phyloP scores from a whole-genome alignment of 1,140 invertebrate species.

The Cotesia glomerata region DNA sequence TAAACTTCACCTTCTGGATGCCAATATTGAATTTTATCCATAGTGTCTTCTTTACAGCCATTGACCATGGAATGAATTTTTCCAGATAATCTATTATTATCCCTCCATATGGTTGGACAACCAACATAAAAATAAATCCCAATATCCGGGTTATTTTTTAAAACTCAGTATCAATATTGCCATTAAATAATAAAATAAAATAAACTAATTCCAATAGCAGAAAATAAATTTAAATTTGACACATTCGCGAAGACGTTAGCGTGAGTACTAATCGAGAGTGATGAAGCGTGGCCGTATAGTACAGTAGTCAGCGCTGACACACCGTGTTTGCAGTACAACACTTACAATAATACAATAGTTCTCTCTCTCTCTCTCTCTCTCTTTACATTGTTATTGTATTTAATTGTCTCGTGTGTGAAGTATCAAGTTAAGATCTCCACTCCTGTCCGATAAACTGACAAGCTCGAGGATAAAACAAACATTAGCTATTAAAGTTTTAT shows the following conservation, averaged over 20 bases:
- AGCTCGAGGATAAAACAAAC: too few species aligned
- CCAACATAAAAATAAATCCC: neutral
- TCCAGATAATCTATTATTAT: neutral
- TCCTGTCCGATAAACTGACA: too few species aligned
- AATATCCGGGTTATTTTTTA: too few species aligned
- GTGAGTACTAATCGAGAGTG: slow-evolving; percentile 17
- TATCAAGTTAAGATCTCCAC: too few species aligned
- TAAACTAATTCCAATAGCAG: neutral
- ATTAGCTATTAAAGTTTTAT: too few species aligned
- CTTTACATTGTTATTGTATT: neutral
- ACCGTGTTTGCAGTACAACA: slow-evolving; percentile 35
- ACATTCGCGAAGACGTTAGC: slow-evolving; percentile 15
- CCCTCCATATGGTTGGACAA: neutral
- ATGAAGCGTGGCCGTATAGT: slow-evolving; percentile 26
- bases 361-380: neutral
- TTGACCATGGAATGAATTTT: slow-evolving; percentile 31
- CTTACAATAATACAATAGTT: neutral
- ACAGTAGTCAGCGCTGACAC: slow-evolving; percentile 42
- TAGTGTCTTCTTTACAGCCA: slow-evolving; percentile 47
- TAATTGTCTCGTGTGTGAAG: too few species aligned
- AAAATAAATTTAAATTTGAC: neutral
- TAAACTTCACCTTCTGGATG: slow-evolving; percentile 54
- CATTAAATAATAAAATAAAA: neutral
- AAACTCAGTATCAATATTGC: too few species aligned
- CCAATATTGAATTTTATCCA: slow-evolving; percentile 59